A percentile compares a stretch with the other conserved stretches of the same genome.
These are phyloP conservation scores for Sturnira hondurensis DNA, from an alignment of 2,113 vertebrate genomes.

Conservation along the genomic window DNA sequence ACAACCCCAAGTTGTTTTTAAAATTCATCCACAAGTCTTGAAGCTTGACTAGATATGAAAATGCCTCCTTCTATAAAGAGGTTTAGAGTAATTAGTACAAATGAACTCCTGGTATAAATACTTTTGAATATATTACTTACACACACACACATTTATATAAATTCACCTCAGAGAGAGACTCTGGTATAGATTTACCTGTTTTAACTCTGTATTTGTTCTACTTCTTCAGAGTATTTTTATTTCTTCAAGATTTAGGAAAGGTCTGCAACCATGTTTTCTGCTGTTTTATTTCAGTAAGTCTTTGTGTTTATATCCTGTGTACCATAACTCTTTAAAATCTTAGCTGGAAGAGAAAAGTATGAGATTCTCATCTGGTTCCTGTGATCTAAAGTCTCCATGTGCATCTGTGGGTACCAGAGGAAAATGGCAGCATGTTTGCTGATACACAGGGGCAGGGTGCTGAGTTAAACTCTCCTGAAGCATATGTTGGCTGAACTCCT, in stretches of 20 bases:
- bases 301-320: not conserved
- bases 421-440: not conserved
- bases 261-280: not conserved
- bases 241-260: not conserved
- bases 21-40: conserved; percentile 44
- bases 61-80: conserved; percentile 39
- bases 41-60: conserved; percentile 51
- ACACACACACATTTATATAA: not conserved
- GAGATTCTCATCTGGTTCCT: not conserved
- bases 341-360: not conserved
- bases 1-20: conserved; percentile 31
- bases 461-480: not conserved
- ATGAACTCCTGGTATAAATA: conserved; percentile 8
- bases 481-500: not conserved
- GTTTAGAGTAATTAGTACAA: conserved; percentile 37
- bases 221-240: conserved; percentile 34
- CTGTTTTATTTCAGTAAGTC: not conserved
- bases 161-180: not conserved
- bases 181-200: not conserved
- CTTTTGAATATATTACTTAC: not conserved
- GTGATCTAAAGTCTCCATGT: not conserved
- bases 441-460: not conserved
- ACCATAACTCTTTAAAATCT: not conserved
- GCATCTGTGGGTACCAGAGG: not conserved
- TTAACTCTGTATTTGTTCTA: not conserved